These are phyloP conservation scores for Heliconius melpomene DNA, from an alignment of 1,140 invertebrate genomes.

Conservation along the genomic window DNA sequence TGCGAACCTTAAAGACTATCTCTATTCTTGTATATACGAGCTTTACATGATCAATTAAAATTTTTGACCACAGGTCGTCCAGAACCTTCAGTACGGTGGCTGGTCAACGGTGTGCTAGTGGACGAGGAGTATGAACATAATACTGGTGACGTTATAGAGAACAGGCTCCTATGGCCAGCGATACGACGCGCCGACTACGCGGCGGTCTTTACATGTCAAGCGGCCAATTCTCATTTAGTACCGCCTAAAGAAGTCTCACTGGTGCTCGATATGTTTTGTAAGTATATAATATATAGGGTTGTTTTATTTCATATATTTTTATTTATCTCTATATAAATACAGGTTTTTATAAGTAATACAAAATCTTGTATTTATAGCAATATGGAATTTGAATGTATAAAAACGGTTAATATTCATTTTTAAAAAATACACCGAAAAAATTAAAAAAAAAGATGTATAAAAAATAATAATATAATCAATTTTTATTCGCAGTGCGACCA, in stretches of 20 bases:
- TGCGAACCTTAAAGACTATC: background rate
- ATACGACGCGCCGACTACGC: slow-evolving; percentile 90
- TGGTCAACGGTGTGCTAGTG: slow-evolving; percentile 88
- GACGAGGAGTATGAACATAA: slow-evolving; percentile 91
- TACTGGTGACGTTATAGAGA: slow-evolving; percentile 92
- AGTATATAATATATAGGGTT: slow-evolving; percentile 76
- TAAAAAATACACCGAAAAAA: too few relatives aligned
- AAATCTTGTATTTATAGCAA: too few relatives aligned
- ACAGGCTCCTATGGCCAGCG: slow-evolving; percentile 87
- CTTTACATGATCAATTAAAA: background rate
- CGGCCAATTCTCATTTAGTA: slow-evolving; percentile 90
- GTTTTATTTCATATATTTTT: too few relatives aligned
- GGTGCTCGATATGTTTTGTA: slow-evolving; percentile 90
- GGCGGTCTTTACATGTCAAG: slow-evolving; percentile 91
- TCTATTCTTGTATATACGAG: background rate
- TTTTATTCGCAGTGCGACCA: slow-evolving; percentile 85
- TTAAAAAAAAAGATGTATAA: too few relatives aligned
- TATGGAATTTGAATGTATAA: too few relatives aligned
- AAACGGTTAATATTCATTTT: too few relatives aligned
- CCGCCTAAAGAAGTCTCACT: slow-evolving; percentile 88
- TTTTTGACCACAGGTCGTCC: slow-evolving; percentile 81
- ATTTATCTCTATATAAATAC: too few relatives aligned
- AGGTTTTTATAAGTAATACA: too few relatives aligned
- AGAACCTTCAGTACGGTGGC: slow-evolving; percentile 85
- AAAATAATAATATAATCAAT: too few relatives aligned